A percentile compares a stretch with the other conserved stretches of the same genome.
Conservation (phyloP, 2,888 invertebrate genomes). For the Meghimatium bilineatum region DNA sequence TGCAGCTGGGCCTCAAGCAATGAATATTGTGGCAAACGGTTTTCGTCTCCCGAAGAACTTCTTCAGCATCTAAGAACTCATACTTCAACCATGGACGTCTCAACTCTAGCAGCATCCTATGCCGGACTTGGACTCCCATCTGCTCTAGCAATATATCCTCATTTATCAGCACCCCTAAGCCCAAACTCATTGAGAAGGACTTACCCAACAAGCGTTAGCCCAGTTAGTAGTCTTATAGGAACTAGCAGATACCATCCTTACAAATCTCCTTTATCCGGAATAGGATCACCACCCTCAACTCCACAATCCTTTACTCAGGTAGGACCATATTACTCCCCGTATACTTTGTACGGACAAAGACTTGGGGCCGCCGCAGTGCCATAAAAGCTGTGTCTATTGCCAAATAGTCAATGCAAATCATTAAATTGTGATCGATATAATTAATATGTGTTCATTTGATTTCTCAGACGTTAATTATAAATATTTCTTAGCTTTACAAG, state of each 20-base stretch:
- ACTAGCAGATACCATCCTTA: conserved; percentile 95
- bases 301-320: conserved; percentile 82
- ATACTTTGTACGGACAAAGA: conserved; percentile 87
- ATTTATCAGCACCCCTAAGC: conserved; percentile 63
- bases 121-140: conserved; percentile 48
- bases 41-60: conserved; percentile 93
- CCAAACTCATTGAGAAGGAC: conserved; percentile 86
- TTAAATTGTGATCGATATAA: not conserved
- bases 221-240: conserved; percentile 87
- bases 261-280: conserved; percentile 81
- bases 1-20: conserved; percentile 96
- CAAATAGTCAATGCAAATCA: not conserved
- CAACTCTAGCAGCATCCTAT: conserved; percentile 66
- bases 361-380: conserved; percentile 71
- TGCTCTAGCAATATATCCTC: conserved; percentile 47
- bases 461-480: not conserved
- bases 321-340: conserved; percentile 86
- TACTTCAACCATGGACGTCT: conserved; percentile 82
- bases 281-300: conserved; percentile 66
- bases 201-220: conserved; percentile 83
- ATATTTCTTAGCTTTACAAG: not conserved
- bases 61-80: conserved; percentile 94
- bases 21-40: conserved; percentile 93
- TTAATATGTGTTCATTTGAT: not conserved
- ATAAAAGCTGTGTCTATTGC: conserved; percentile 6